phyloP scores from a whole-genome alignment of 2,888 invertebrate species.

The Ischnus inquisitorius region DNA sequence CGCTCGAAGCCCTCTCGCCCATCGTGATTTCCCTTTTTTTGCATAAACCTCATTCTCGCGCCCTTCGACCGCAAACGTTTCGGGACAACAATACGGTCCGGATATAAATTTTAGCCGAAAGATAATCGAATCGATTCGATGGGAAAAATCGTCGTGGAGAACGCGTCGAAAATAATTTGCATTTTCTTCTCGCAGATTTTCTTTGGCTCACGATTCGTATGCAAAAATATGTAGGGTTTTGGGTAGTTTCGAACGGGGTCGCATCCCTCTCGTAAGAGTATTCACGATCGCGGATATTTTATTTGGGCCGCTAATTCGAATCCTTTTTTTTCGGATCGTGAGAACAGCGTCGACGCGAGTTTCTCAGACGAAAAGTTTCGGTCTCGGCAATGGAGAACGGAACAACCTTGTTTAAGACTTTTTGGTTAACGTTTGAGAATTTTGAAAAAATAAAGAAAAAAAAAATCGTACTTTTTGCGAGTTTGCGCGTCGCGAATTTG shows the following conservation, averaged over 20 bases:
- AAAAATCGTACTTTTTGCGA: background rate
- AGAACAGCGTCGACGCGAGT: constrained; percentile 37
- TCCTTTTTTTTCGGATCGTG: constrained; percentile 57
- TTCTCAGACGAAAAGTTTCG: constrained; percentile 52
- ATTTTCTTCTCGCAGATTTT: constrained; percentile 26
- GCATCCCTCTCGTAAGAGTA: constrained; percentile 28
- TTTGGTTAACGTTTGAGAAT: background rate
- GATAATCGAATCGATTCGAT: constrained; percentile 36
- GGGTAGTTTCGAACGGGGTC: constrained; percentile 36
- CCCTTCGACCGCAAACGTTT: background rate
- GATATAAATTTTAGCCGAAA: constrained; percentile 9
- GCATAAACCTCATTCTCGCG: constrained; percentile 33
- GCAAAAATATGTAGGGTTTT: constrained; percentile 66
- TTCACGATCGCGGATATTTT: constrained; percentile 54
- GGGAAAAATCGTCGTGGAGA: constrained; percentile 48
- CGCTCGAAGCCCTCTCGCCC: background rate
- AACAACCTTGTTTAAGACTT: background rate
- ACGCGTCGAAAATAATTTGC: constrained; percentile 36
- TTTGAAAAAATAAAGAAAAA: background rate
- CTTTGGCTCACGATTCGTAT: constrained; percentile 45
- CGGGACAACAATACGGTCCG: background rate
- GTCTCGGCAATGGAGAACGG: background rate
- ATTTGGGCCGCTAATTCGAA: constrained; percentile 47
- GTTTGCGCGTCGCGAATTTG: background rate
- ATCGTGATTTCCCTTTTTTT: constrained; percentile 30